phyloP scores from a whole-genome alignment of 2,797 vertebrate genomes.

The Phataginus tetradactyla region DNA sequence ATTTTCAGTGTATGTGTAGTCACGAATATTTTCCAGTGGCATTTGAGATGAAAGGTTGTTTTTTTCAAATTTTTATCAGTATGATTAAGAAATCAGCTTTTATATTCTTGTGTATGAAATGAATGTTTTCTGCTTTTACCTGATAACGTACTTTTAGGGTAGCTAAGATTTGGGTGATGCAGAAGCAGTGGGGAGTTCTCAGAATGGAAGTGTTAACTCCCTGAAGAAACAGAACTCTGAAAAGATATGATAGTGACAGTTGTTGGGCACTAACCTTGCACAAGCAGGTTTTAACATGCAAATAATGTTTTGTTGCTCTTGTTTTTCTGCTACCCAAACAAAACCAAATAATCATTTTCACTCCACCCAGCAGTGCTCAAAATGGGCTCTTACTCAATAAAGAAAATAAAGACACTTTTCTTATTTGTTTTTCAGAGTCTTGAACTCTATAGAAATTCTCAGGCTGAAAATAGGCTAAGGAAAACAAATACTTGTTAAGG shows the following conservation, averaged over 20 bases:
- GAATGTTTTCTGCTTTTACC: slow-evolving; percentile 1
- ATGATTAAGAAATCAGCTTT: not conserved
- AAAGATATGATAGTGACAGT: not conserved
- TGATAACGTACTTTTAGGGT: not conserved
- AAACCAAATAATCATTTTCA: slow-evolving; percentile 48
- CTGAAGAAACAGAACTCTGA: not conserved
- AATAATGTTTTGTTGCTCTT: slow-evolving; percentile 4
- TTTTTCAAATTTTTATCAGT: not conserved
- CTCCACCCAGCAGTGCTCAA: not conserved
- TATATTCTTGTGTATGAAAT: not conserved
- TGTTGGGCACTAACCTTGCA: not conserved
- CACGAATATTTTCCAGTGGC: not conserved
- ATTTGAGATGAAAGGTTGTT: slow-evolving; percentile 36
- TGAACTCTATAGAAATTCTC: not conserved
- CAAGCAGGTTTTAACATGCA: not conserved
- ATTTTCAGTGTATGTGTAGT: not conserved
- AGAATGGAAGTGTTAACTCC: not conserved
- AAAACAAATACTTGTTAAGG: slow-evolving; percentile 26
- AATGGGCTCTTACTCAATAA: slow-evolving; percentile 7
- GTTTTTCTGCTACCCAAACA: not conserved
- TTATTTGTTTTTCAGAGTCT: slow-evolving; percentile 17
- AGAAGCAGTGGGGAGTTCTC: not conserved
- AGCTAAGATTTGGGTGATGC: not conserved
- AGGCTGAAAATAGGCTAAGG: not conserved
- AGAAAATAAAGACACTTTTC: not conserved